These are phyloP conservation scores for Sebastes hubbsi DNA, from an alignment of 2,797 vertebrate species.

Conservation along the genomic window DNA sequence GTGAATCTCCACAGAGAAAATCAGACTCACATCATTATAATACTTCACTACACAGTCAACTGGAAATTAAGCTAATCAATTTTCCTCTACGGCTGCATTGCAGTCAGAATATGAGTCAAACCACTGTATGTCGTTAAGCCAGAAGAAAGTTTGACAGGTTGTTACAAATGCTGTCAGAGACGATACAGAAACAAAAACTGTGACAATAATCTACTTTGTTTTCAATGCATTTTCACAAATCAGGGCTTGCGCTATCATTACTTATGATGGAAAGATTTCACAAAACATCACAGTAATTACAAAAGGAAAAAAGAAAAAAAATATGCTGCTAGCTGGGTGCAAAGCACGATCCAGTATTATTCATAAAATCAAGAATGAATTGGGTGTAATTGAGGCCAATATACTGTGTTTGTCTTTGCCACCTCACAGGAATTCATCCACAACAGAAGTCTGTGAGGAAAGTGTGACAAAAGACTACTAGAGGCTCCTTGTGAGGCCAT, in stretches of 20 bases:
- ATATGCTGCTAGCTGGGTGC: background rate
- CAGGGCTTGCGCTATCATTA: background rate
- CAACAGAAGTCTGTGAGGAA: background rate
- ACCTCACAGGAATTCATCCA: background rate
- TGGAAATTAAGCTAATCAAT: background rate
- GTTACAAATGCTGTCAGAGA: background rate
- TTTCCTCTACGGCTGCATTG: background rate
- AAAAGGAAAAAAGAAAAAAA: background rate
- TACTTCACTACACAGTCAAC: background rate
- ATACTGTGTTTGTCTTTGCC: background rate
- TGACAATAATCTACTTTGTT: background rate
- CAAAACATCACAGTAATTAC: background rate
- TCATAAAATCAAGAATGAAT: background rate
- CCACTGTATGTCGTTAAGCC: background rate
- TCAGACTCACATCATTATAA: background rate
- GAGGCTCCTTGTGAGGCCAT: background rate
- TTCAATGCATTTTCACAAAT: background rate
- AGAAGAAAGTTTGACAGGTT: background rate
- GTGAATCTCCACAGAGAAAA: conserved; percentile 6
- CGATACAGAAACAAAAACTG: background rate
- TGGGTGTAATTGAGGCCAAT: conserved; percentile 3
- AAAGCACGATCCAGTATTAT: background rate
- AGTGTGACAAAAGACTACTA: background rate
- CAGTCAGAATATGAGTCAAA: background rate
- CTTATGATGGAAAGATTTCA: background rate